These are phyloP conservation scores for Trachelipus rathkii DNA, from an alignment of 1,140 invertebrate genomes.

Conservation along the genomic window DNA sequence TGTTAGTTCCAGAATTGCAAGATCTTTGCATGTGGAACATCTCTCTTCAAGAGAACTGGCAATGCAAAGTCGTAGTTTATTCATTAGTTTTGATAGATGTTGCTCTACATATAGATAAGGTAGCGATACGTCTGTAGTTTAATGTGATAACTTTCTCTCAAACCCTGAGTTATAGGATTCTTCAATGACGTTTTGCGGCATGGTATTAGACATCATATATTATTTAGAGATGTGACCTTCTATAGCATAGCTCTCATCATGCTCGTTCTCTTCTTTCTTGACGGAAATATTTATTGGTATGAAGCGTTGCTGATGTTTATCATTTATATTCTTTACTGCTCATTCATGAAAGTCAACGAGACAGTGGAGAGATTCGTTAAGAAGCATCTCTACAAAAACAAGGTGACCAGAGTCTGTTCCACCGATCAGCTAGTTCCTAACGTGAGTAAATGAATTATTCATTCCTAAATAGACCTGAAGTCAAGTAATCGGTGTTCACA, in stretches of 20 bases:
- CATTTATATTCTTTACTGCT: slow-evolving; percentile 78
- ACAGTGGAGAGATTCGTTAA: slow-evolving; percentile 55
- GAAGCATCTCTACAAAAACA: slow-evolving; percentile 58
- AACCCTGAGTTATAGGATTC: no score
- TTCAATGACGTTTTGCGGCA: no score
- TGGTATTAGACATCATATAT: no score
- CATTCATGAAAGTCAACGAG: slow-evolving; percentile 74
- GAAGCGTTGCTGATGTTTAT: slow-evolving; percentile 79
- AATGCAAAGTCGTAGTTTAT: no score
- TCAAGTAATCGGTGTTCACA: neutral
- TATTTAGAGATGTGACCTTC: slow-evolving; percentile 89
- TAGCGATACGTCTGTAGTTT: no score
- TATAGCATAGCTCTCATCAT: slow-evolving; percentile 86
- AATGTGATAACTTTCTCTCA: no score
- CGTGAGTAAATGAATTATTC: slow-evolving; percentile 62
- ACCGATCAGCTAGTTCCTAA: slow-evolving; percentile 91
- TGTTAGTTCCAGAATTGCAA: no score
- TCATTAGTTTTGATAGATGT: no score
- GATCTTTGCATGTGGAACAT: no score
- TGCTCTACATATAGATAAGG: no score
- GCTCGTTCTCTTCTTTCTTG: slow-evolving; percentile 86
- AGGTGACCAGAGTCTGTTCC: slow-evolving; percentile 84
- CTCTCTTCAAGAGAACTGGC: no score
- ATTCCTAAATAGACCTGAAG: neutral
- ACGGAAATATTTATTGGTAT: slow-evolving; percentile 78